These are phyloP conservation scores for Acrossocheilus wenchowensis DNA, from an alignment of 2,797 vertebrate genomes.

Conservation along the genomic window DNA sequence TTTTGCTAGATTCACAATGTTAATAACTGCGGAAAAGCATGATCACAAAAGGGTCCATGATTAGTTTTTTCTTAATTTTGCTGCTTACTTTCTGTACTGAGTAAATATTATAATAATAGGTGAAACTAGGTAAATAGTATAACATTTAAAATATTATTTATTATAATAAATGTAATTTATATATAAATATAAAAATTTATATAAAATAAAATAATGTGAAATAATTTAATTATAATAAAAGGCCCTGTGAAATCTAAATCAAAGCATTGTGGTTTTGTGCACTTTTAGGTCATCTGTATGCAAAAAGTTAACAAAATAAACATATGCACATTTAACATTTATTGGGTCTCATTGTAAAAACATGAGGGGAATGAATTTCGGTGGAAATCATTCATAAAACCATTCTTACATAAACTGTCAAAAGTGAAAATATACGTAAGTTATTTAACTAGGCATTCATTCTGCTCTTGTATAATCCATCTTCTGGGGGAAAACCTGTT, in stretches of 20 bases:
- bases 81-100: neutral
- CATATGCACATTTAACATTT: neutral
- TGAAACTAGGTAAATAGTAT: neutral
- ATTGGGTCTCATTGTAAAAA: neutral
- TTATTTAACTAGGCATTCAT: neutral
- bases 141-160: neutral
- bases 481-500: neutral
- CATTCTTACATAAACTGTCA: neutral
- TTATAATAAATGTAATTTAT: neutral
- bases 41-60: neutral
- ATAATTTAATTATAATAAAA: neutral
- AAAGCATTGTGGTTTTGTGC: neutral
- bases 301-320: neutral
- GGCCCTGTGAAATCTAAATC: neutral
- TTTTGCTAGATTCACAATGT: neutral
- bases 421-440: neutral
- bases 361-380: neutral
- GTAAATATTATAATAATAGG: neutral
- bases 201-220: no score
- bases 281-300: neutral
- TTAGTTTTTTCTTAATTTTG: neutral
- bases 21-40: neutral
- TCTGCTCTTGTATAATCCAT: neutral
- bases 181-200: no score
- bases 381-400: neutral